Evolutionary conservation across 1,140 invertebrate genomes (phyloP).

Genomic region (Drosophila sp.): DNA sequence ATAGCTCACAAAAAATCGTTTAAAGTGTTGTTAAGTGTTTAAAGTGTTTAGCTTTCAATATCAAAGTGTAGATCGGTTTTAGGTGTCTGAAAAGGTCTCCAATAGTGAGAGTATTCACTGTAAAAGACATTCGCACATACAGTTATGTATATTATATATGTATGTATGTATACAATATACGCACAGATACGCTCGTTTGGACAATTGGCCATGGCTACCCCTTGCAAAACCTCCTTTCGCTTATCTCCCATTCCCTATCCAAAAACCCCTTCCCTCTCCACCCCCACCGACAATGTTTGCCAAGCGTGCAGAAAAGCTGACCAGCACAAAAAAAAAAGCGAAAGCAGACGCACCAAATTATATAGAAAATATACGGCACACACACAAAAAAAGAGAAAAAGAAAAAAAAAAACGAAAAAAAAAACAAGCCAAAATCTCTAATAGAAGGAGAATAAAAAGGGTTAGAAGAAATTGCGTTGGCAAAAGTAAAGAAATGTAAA

Average conservation of each 20-base stretch:
- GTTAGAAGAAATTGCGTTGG: slow-evolving; percentile 64
- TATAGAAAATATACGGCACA: slow-evolving; percentile 68
- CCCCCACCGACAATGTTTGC: slow-evolving; percentile 53
- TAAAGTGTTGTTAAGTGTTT: too few relatives aligned
- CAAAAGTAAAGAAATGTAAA: slow-evolving; percentile 76
- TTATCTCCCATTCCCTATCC: background rate
- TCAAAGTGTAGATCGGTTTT: too few relatives aligned
- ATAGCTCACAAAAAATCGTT: too few relatives aligned
- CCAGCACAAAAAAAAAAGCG: slow-evolving; percentile 66
- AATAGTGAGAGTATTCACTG: background rate
- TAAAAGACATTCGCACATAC: slow-evolving; percentile 21
- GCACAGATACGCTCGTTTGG: slow-evolving; percentile 56
- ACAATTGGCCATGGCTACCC: slow-evolving; percentile 69
- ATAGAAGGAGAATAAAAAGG: slow-evolving; percentile 58
- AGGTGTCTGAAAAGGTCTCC: too few relatives aligned
- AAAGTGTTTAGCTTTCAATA: too few relatives aligned
- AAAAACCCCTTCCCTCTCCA: background rate
- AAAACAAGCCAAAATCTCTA: slow-evolving; percentile 54
- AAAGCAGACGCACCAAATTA: slow-evolving; percentile 68
- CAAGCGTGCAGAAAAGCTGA: slow-evolving; percentile 78
- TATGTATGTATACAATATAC: slow-evolving; percentile 19
- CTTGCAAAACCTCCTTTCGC: slow-evolving; percentile 30
- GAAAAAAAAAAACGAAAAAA: slow-evolving; percentile 40
- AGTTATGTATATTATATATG: slow-evolving; percentile 11
- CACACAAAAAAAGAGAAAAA: slow-evolving; percentile 43